Percentiles rank a stretch among this genome's conserved stretches.
These are phyloP conservation scores for Enteromius fasciolatus DNA, from an alignment of 2,797 vertebrate genomes.

Conservation along the genomic window DNA sequence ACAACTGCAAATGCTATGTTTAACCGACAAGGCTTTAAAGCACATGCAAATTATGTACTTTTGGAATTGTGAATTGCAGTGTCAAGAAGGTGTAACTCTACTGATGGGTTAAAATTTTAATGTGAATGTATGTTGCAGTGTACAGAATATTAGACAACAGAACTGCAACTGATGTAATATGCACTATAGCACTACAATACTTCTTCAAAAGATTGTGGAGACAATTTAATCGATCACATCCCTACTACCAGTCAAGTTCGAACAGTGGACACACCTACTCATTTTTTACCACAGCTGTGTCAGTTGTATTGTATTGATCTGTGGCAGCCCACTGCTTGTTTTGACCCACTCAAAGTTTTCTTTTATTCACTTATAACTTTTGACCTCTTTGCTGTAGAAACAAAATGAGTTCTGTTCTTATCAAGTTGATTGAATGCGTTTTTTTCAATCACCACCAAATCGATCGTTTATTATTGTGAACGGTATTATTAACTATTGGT, in stretches of 20 bases:
- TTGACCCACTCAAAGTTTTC: too few species aligned
- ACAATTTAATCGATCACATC: background rate
- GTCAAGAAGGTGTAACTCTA: background rate
- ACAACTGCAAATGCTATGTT: background rate
- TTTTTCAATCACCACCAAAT: constrained; percentile 12
- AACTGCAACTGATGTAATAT: background rate
- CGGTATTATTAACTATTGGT: background rate
- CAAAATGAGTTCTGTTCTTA: background rate
- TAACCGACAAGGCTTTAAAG: background rate
- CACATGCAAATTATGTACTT: too few species aligned
- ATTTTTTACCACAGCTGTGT: background rate
- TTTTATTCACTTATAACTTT: background rate
- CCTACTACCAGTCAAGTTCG: background rate
- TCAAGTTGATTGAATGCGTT: background rate
- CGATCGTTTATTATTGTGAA: background rate
- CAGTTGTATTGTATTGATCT: background rate
- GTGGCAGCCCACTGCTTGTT: background rate
- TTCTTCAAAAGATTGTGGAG: background rate
- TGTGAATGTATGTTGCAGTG: background rate
- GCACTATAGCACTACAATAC: background rate
- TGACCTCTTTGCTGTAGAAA: background rate
- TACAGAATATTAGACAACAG: background rate
- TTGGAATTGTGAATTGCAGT: background rate
- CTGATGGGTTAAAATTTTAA: background rate
- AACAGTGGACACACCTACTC: background rate